Conservation (phyloP, 2,113 vertebrate genomes). For the Choloepus hoffmanni region DNA sequence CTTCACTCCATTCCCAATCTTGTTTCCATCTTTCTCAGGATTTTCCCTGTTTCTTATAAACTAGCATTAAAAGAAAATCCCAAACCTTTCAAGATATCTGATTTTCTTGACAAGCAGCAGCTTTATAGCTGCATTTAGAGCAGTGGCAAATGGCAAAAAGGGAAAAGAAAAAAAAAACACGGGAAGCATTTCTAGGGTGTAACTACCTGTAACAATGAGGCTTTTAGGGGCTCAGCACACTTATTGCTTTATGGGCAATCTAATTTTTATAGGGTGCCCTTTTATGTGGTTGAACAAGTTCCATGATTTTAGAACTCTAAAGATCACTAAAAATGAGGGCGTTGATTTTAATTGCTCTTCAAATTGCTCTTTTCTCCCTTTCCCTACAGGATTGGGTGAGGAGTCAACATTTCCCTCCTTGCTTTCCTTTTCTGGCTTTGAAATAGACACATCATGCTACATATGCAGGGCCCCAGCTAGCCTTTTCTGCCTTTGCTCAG, state of each 20-base stretch:
- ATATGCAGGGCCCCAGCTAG: background rate
- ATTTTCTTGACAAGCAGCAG: background rate
- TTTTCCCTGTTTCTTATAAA: background rate
- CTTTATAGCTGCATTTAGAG: background rate
- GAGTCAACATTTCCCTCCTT: background rate
- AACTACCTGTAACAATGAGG: background rate
- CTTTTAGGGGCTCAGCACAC: background rate
- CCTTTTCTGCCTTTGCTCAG: background rate
- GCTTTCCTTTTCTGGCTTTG: conserved; percentile 47
- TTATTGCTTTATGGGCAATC: background rate
- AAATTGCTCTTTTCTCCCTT: conserved; percentile 13
- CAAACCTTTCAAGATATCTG: background rate
- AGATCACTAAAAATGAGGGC: background rate
- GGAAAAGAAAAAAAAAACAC: background rate
- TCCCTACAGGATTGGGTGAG: background rate
- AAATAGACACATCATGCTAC: background rate
- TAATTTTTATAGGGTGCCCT: background rate
- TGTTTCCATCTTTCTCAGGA: background rate
- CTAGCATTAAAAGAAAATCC: background rate
- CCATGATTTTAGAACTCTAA: background rate
- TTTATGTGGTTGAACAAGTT: background rate
- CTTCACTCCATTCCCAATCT: background rate
- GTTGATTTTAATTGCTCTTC: background rate
- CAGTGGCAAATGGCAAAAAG: background rate
- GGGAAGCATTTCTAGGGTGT: background rate